Conservation (phyloP, 2,113 vertebrate genomes). For the Tylochromis polylepis region DNA sequence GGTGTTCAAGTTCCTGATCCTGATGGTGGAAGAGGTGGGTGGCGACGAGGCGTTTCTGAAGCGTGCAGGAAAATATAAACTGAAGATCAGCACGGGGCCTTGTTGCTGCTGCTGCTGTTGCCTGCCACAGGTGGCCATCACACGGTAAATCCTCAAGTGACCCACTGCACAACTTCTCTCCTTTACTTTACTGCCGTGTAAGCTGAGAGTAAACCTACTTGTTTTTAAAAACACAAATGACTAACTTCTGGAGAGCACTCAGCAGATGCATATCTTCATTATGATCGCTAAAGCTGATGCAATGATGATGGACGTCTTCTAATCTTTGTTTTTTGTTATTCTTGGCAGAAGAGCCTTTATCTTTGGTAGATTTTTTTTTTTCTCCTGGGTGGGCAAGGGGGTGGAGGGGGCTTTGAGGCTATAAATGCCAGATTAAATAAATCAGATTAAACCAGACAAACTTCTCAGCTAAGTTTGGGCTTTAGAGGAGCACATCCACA, state of each 20-base stretch:
- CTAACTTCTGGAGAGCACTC: neutral
- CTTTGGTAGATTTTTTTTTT: neutral
- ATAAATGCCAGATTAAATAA: neutral
- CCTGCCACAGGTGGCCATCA: constrained; percentile 74
- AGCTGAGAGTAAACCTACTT: neutral
- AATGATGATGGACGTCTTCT: neutral
- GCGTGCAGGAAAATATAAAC: constrained; percentile 56
- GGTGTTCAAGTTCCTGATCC: constrained; percentile 82
- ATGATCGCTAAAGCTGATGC: neutral
- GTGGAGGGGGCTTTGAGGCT: neutral
- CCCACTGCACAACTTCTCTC: neutral
- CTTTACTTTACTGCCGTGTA: neutral
- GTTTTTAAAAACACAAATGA: neutral
- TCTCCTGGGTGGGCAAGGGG: neutral
- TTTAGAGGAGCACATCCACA: neutral
- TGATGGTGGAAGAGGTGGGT: constrained; percentile 83
- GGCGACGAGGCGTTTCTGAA: constrained; percentile 76
- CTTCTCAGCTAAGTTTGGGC: neutral
- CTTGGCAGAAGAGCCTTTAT: neutral
- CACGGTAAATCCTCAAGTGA: constrained; percentile 62
- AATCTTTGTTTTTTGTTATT: neutral
- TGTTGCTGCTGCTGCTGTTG: constrained; percentile 84
- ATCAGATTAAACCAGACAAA: neutral
- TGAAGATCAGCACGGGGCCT: constrained; percentile 79
- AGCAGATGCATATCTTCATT: neutral